Base-by-base conservation (phyloP, 2,797 vertebrate genomes). In the Rhyacichthys aspro region DNA sequence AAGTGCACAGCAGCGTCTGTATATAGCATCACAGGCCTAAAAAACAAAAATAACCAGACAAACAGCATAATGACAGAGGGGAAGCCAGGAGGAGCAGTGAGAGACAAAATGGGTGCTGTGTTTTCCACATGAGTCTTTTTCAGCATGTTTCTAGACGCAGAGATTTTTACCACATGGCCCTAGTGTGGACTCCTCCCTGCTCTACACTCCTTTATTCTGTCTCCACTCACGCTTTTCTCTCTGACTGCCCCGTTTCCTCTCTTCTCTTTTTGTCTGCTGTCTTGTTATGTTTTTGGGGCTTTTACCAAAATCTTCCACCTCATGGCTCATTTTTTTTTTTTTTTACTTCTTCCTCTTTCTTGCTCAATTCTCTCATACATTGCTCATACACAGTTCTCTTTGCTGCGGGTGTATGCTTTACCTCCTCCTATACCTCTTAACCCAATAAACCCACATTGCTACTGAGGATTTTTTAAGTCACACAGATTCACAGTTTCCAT, bases 11-110 rank as follows among this genome's bases (percentile, higher is more conserved):
- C 49, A 38, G 50, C 39, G 36, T 53, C 18, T 53, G 36, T 37
- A 52, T 52, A 37, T 34, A 37, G 49, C 11, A 37, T 37, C 41
- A 55, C 43, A 18, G 19, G n/a, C 41, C 28, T 43, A 43, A 55
- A 55, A 43, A 46, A 46, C 9, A 73, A 33, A 60, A 77, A 62
- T 56, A 48, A 69, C 82, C 75, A 47, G 81, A 74, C 70, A 48
- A 74, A 60, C 62, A 43, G 66, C 55, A 80, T 89, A 88, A 89
- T 90, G 81, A 89, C 50, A 88, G 83, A 86, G 77, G 63, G 41
- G 62, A 48, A 2, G 44, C 56, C 72, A 72, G 56, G 74, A 23
- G 62, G 46, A 75, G 57, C 38, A 10, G 12, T 57, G 70, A 5
- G 54, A 71, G 66, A 66, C 59, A 77, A 72, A 78, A 76, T 46